A percentile compares a stretch with the other conserved stretches of the same genome.
Conservation (phyloP, 1,140 invertebrate species). For the Zaprionus ornatus region DNA sequence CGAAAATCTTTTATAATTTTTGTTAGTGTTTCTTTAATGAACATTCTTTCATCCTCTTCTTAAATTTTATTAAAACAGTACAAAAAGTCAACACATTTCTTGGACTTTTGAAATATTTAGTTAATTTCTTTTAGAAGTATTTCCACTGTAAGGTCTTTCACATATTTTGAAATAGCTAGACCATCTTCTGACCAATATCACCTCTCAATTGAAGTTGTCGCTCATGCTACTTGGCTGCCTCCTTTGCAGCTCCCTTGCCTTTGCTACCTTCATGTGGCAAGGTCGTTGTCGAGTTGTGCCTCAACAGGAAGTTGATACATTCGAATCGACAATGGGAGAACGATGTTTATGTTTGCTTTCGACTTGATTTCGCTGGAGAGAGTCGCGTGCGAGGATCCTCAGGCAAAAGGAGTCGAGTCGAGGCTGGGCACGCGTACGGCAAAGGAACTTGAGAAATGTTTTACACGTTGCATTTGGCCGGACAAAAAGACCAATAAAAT, state of each 20-base stretch:
- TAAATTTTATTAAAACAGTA: no score
- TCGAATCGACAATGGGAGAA: slow-evolving; percentile 46
- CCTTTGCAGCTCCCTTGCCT: not conserved
- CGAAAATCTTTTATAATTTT: no score
- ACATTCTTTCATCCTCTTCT: no score
- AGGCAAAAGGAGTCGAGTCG: slow-evolving; percentile 5
- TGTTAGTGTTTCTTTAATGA: no score
- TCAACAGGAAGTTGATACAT: slow-evolving; percentile 38
- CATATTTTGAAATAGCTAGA: not conserved
- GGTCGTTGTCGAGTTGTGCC: not conserved
- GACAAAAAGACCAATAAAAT: slow-evolving; percentile 74
- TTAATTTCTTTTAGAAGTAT: no score
- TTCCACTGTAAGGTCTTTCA: not conserved
- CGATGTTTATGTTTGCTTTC: slow-evolving; percentile 44
- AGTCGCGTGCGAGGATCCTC: slow-evolving; percentile 3
- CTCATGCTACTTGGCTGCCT: not conserved
- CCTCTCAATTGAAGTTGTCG: not conserved
- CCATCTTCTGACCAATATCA: not conserved
- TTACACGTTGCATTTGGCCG: slow-evolving; percentile 73
- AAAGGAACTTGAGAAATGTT: slow-evolving; percentile 52
- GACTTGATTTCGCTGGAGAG: slow-evolving; percentile 59
- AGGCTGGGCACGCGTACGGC: slow-evolving; percentile 49
- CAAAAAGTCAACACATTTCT: no score
- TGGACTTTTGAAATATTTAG: no score
- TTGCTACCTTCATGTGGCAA: not conserved